Base-by-base conservation (phyloP, 2,113 vertebrate species). In the Clinocottus analis region DNA sequence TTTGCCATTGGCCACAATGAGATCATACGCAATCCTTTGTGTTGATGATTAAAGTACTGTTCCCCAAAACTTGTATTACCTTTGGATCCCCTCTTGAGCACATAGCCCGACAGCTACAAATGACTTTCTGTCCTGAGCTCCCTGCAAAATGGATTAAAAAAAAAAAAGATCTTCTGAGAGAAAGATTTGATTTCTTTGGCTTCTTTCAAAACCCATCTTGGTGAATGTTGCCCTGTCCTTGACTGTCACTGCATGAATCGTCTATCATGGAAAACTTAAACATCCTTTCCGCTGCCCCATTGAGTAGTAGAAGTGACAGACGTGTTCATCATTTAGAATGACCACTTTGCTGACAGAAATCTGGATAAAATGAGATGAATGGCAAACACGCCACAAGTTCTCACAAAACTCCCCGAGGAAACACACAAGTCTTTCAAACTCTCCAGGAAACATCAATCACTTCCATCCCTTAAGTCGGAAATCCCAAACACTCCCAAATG, bases 31-130 rank as follows among this genome's bases (percentile, higher is more conserved):
- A 67, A 77, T 16, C 67, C 69, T 82, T 71, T 80, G 47, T 76
- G 82, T 74, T 84, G 39, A 68, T 77, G 75, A 85, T 85, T 85
- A 75, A 87, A 87, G 56, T 87, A 74, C 43, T 51, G 23, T 58
- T 83, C 65, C 53, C 61, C 63, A 74, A 80, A 77, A 60, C 11
- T 71, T 81, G 80, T 13, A 58, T 85, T 75, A 70, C 72, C 51
- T 62, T 51, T 56, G 39, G 31, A 77, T 83, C 64, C 62, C 56
- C 73, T 39, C 66, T 84, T 59, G 51, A 79, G 65, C 7, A 9
- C 5, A 9, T 4, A 66, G 53, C 66, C 64, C 59, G 69, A 31
- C 67, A 70, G 79, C 79, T 56, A 84, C 64, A 71, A 72, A 80
- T 74, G 72, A 78, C 78, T 78, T 53, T 84, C 29, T 65, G 67